Evolutionary conservation across 2,797 vertebrate species (phyloP), one percentile per base, ranked within the genome.

Genomic region (Xerus rutilus): DNA sequence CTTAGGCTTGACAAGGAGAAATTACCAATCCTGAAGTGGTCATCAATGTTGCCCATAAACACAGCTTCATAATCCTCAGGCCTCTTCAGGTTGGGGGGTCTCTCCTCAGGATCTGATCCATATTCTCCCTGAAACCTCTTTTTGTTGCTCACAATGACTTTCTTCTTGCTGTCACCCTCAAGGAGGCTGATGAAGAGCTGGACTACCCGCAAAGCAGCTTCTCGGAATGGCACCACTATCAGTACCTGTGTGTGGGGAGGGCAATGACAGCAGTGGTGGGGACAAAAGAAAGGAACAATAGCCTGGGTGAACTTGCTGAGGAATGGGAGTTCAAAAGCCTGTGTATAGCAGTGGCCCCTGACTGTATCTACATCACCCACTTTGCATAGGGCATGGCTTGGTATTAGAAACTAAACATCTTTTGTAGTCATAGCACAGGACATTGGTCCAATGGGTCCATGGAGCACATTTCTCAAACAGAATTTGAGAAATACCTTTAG

Each of bases 11-110:
- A 81, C 39, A 21, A 32, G 72, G 47, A 76, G 23, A 11, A 86
- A 86, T 97, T 96, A 99, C 99, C 99, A 54, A 99, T 99, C 97
- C 99, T 99, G 98, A 99, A 99, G 98, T 99, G 99, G 98, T 99
- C 99, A 20, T 99, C 99, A 7, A 99, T 99, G 90, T 99, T 99
- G 95, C 99, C 99, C 5, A 99, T 98, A 98, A 99, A 99, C 67
- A 99, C 83, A 0, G 99, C 99, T 78, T 99, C 99, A 74, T 99
- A 99, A 98, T 99, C 99, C 8, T 99, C 99, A 2, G 99, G 99
- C 96, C 99, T 99, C 96, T 98, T 98, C 96, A 99, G 98, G 96
- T 98, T 99, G 70, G 99, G 96, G 0, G 99, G 99, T 77, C 98
- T 99, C 73, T 99, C 99, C 3, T 98, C 99, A 0, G 98, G 98